Evolutionary conservation across 2,797 vertebrate genomes (phyloP), one percentile per base, ranked within the genome.

Genomic region (Clamator glandarius): DNA sequence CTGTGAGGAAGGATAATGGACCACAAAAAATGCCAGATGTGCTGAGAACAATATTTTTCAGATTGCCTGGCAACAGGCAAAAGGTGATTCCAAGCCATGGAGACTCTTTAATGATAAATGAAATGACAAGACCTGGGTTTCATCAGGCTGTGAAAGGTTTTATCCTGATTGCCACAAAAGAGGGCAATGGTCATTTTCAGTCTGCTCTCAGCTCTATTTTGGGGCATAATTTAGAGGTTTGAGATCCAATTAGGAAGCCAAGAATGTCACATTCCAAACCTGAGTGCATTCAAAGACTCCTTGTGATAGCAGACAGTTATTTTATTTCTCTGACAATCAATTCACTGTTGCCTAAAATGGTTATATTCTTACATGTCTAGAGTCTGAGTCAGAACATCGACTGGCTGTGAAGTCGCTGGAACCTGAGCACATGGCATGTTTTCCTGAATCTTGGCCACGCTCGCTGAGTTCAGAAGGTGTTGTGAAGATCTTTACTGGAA

Each of bases 1-100:
- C 62, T 52, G 59, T 74, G 42, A 90, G 54, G 75, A 93, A 80
- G 75, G 75, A 77, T 91, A 92, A 77, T 77, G 58, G 67, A 82
- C 91, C 85, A 87, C 93, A 92, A 77, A 93, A 91, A 83, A 82
- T 85, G 77, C 95, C 95, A 96, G 86, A 96, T 92, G 92, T 92
- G 78, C 68, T 19, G 72, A 93, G 80, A 94, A 90, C 88, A 95
- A 95, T 96, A 95, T 97, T 96, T 96, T 87, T 94, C 63, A 58
- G 67, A 93, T 92, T 87, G 92, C 95, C 51, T 95, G 93, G 96
- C 92, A 95, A 96, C 96, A 66, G 41, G 50, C 68, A 89, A 92
- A 92, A 90, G 90, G 73, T 75, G 76, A 81, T 92, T 95, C 68
- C 51, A 92, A 81, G 78, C 36, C 0, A 10, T 77, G 84, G 64